Evolutionary conservation across 1,140 invertebrate genomes (phyloP).

Genomic region (Microvelia longipes): DNA sequence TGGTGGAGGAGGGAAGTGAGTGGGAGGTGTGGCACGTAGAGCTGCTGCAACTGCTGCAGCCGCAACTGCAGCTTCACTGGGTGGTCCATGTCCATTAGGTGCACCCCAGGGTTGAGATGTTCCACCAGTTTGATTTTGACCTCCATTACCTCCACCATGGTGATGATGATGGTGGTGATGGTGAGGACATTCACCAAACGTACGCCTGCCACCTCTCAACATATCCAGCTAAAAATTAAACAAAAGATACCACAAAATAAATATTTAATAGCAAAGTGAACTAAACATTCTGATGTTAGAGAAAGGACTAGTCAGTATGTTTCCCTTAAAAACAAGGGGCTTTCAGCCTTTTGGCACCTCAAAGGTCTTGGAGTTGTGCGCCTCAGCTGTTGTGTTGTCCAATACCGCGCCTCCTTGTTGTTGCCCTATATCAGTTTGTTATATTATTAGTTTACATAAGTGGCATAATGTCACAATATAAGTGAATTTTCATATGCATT

Average conservation of each 20-base stretch:
- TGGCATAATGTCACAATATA: no score
- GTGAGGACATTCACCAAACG: neutral
- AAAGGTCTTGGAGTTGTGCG: no score
- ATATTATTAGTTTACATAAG: no score
- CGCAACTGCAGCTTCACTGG: slow-evolving; percentile 3
- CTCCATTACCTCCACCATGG: neutral
- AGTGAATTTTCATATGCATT: no score
- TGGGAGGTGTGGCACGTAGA: slow-evolving; percentile 2
- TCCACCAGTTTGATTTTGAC: neutral
- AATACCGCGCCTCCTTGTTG: no score
- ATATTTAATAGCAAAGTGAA: no score
- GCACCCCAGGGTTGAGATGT: neutral
- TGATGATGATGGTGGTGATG: neutral
- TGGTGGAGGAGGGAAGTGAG: slow-evolving; percentile 2
- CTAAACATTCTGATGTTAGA: no score
- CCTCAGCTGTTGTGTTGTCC: no score
- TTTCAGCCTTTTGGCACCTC: no score
- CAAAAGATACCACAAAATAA: neutral
- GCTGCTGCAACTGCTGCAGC: slow-evolving; percentile 4
- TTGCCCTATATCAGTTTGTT: no score
- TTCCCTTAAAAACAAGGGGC: no score
- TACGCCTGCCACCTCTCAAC: neutral
- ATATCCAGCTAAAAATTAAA: neutral
- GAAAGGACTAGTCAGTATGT: no score
- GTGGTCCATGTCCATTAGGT: neutral